Base-by-base conservation (phyloP, 2,797 vertebrate species). In the Neopelma chrysocephalum region DNA sequence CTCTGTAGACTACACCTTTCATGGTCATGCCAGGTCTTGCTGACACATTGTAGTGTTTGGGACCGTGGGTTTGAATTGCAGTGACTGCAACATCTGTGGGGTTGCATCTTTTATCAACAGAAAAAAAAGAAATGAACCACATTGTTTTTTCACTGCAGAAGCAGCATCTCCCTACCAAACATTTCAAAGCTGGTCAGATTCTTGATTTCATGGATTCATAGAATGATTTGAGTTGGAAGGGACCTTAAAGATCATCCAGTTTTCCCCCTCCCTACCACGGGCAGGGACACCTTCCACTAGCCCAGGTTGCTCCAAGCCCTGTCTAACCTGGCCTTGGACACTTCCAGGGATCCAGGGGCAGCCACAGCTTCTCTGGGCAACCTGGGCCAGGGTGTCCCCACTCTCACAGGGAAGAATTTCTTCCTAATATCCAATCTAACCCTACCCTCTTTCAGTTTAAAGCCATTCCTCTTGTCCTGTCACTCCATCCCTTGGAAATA, bases 351-450 rank as follows among this genome's bases (percentile, higher is more conserved):
- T 82, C 25, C 47, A 47, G 77, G 61, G 61, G 12, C 69, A 81
- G 38, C 61, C 47, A 3, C 47, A 81, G 47, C 47, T 42, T 4
- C 18, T 48, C 70, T 89, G 61, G 25, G 20, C 8, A 79, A 1
- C 20, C n/a, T 47, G 9, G 6, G 3, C n/a, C 56, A 78, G 48
- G 9, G 12, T 9, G 25, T 78, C 0, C 5, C 29, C 45, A 31
- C 40, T 12, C 12, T 68, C 0, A 0, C 15, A 61, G 54, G 8
- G 5, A 11, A 9, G 0, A 40, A 20, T 47, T 68, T 2, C 25
- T 27, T 3, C 21, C 40, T 6, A 12, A 3, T 9, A 22, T 21
- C 38, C 1, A 3, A 40, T 7, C 23, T 38, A 9, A 18, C 11
- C 18, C 16, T 11, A 1, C 21, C 14, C 11, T 51, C 23, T 50